A percentile compares a stretch with the other conserved stretches of the same genome.
Evolutionary conservation across 2,797 vertebrate genomes (phyloP).

Genomic region (Dryobates pubescens): DNA sequence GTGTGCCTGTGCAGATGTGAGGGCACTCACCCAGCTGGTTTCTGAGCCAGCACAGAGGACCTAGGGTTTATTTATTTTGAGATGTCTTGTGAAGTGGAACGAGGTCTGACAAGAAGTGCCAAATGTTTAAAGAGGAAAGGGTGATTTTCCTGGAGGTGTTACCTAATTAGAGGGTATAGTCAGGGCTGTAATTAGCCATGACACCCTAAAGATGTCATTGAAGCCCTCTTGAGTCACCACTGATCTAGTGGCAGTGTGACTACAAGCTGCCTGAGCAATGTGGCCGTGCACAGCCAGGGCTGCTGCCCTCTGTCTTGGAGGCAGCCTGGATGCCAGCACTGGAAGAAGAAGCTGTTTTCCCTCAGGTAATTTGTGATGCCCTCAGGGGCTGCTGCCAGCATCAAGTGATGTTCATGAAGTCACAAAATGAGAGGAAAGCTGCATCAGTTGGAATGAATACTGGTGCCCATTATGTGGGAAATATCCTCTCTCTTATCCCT

Average conservation of each 20-base stretch:
- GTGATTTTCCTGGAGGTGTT: constrained; percentile 52
- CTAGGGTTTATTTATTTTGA: constrained; percentile 26
- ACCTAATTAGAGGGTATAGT: constrained; percentile 28
- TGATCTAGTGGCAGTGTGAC: neutral
- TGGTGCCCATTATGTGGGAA: neutral
- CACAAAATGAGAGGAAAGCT: neutral
- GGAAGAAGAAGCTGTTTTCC: neutral
- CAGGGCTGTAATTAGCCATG: constrained; percentile 37
- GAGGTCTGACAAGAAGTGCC: neutral
- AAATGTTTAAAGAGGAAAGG: neutral
- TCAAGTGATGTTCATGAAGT: neutral
- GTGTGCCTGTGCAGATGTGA: neutral
- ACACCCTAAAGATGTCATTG: constrained; percentile 48
- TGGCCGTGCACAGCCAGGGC: neutral
- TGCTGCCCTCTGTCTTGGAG: neutral
- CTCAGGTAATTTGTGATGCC: neutral
- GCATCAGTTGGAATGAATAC: neutral
- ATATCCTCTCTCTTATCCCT: neutral
- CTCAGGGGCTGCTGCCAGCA: neutral
- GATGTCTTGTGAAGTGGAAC: constrained; percentile 2
- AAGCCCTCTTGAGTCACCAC: neutral
- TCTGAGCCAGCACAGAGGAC: neutral
- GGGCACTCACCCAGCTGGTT: neutral
- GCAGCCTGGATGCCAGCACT: fast-evolving
- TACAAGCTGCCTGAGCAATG: neutral